These are phyloP conservation scores for Pseudoips prasinana DNA, from an alignment of 2,888 invertebrate genomes.

Conservation along the genomic window DNA sequence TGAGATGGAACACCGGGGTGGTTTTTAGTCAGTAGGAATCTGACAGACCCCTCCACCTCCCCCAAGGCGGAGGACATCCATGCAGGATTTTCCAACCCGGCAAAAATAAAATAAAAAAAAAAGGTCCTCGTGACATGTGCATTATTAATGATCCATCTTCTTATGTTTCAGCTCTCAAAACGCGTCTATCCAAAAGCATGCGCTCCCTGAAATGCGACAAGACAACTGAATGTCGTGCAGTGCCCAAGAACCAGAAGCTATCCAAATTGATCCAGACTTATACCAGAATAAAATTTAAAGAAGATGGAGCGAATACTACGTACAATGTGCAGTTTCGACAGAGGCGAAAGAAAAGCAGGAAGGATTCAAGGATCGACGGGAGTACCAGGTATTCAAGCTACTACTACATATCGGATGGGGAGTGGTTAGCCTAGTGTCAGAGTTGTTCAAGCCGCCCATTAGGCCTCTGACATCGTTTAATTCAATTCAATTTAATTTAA, in stretches of 20 bases:
- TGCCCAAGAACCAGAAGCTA: not conserved
- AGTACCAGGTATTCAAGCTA: not conserved
- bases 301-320: not conserved
- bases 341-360: not conserved
- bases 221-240: conserved; percentile 1
- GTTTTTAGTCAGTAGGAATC: too few relatives aligned
- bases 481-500: too few relatives aligned
- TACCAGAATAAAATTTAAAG: conserved; percentile 6
- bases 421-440: too few relatives aligned
- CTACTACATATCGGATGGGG: too few relatives aligned
- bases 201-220: conserved; percentile 12
- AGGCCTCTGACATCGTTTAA: too few relatives aligned
- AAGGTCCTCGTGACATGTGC: conserved; percentile 38
- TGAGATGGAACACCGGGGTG: too few relatives aligned
- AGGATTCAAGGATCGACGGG: not conserved
- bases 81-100: too few relatives aligned
- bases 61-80: too few relatives aligned
- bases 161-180: too few relatives aligned
- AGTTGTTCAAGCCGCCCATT: too few relatives aligned
- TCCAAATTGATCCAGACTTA: conserved; percentile 32
- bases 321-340: not conserved
- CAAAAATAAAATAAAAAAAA: too few relatives aligned
- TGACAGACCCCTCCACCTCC: too few relatives aligned
- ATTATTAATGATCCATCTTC: conserved; percentile 31
- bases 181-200: conserved; percentile 14